Evolutionary conservation across 2,888 invertebrate species (phyloP), one percentile per base, ranked within the genome.

Genomic region (Athripsodes cinereus): DNA sequence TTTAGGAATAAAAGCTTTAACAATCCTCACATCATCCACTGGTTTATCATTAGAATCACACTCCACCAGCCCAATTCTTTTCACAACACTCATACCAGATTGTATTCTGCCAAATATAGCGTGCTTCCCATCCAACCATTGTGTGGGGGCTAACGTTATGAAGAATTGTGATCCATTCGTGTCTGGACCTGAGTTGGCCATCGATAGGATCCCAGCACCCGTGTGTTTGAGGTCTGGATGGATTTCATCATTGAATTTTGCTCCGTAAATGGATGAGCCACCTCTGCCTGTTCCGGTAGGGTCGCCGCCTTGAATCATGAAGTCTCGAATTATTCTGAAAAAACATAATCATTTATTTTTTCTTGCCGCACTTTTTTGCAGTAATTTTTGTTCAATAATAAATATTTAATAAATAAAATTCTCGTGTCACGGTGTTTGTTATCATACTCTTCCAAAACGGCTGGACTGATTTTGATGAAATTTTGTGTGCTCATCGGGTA

Each of bases 111-210:
- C 99, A 76, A 99, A 99, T 69, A 99, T 96, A 1, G 96, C 84
- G 74, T 99, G 98, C 72, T 97, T 97, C 11, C 94, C 92, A 78
- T 99, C 98, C 35, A 99, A 78, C 96, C 98, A 98, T 68, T 97
- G 96, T 0, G 96, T 94, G 1, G 98, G 96, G 0, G 91, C 96
- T 60, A 99, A 74, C 0, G 97, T 96, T 51, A 99, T 92, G 68
- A 98, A 99, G 78, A 99, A 99, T 72, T 99, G 99, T 26, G 96
- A 96, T 2, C 97, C 97, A 73, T 99, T 99, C 5, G 93, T 88
- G 69, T 98, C 86, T 0, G 96, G 96, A 0, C 98, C 97, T 19
- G 96, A 90, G 79, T 99, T 99, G 1, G 99, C 99, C 99, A 99
- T 99, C 0, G 96, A 96, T 34, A 95, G 69, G 58, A 95, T 86